Evolutionary conservation across 2,888 invertebrate species (phyloP).

Genomic region (Orchestes rusci): DNA sequence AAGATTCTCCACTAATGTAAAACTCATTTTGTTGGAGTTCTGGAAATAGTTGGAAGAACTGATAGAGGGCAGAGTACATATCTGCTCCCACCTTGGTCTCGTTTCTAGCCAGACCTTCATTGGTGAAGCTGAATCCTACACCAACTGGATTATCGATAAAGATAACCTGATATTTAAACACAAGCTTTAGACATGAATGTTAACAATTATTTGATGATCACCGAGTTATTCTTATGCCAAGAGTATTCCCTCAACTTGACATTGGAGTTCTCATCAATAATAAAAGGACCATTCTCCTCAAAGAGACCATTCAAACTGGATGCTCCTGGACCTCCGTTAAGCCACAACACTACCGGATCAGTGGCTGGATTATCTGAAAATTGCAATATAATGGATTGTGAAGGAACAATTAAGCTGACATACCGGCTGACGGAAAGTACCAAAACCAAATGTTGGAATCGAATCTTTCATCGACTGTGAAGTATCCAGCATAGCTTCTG

Average conservation of each 20-base stretch:
- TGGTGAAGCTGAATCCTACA: constrained; percentile 86
- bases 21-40: constrained; percentile 68
- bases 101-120: constrained; percentile 57
- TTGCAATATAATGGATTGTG: not conserved
- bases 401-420: not conserved
- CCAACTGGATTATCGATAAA: constrained; percentile 87
- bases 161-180: constrained; percentile 41
- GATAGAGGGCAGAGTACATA: constrained; percentile 65
- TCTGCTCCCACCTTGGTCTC: constrained; percentile 76
- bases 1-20: constrained; percentile 85
- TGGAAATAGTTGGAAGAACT: constrained; percentile 80
- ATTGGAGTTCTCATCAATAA: constrained; percentile 41
- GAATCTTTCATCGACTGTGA: constrained; percentile 68
- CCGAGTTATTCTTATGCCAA: constrained; percentile 72
- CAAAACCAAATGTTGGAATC: constrained; percentile 81
- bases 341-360: constrained; percentile 70
- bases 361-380: constrained; percentile 23
- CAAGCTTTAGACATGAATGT: no score
- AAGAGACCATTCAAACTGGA: constrained; percentile 70
- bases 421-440: constrained; percentile 68
- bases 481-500: constrained; percentile 64
- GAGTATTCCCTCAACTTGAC: constrained; percentile 55
- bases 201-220: constrained; percentile 39
- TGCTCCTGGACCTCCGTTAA: constrained; percentile 77
- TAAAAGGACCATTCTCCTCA: constrained; percentile 72